Percentiles rank a stretch among this genome's conserved stretches.
phyloP scores from a whole-genome alignment of 2,797 vertebrate genomes.

The Vespertilio murinus region DNA sequence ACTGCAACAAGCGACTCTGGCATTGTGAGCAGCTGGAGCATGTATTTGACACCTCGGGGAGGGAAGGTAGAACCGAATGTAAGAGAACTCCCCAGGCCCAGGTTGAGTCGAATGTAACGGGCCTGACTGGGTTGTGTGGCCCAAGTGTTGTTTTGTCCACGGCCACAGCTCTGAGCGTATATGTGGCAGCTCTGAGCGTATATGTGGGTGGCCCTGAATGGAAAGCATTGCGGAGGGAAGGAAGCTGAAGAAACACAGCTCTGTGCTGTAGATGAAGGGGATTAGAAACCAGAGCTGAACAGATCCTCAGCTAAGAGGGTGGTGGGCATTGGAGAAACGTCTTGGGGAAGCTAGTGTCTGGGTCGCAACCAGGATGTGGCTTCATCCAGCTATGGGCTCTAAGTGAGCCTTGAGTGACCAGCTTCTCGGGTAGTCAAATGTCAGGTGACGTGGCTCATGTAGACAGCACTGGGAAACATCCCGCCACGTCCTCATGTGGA shows the following conservation, averaged over 20 bases:
- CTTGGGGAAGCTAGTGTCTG: not conserved
- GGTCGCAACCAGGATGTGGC: not conserved
- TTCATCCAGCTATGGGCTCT: not conserved
- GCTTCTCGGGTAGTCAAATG: not conserved
- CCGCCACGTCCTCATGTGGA: not conserved
- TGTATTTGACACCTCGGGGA: not conserved
- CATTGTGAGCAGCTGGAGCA: not conserved
- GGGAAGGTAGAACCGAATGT: not conserved
- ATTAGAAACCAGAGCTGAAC: not conserved
- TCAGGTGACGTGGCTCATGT: not conserved
- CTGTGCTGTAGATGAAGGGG: not conserved
- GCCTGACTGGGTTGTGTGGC: not conserved
- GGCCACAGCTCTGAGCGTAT: not conserved
- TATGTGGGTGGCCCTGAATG: not conserved
- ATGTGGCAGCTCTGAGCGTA: no score
- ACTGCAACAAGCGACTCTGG: not conserved
- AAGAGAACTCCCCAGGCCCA: not conserved
- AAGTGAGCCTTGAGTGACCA: not conserved
- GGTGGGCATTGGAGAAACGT: not conserved
- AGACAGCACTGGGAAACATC: not conserved
- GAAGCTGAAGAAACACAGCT: fast-evolving
- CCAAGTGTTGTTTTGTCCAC: not conserved
- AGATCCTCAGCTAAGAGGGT: not conserved
- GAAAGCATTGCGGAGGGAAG: not conserved
- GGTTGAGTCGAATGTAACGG: not conserved